These are phyloP conservation scores for Hipparchia sbordonii DNA, from an alignment of 2,888 invertebrate genomes.

Conservation along the genomic window DNA sequence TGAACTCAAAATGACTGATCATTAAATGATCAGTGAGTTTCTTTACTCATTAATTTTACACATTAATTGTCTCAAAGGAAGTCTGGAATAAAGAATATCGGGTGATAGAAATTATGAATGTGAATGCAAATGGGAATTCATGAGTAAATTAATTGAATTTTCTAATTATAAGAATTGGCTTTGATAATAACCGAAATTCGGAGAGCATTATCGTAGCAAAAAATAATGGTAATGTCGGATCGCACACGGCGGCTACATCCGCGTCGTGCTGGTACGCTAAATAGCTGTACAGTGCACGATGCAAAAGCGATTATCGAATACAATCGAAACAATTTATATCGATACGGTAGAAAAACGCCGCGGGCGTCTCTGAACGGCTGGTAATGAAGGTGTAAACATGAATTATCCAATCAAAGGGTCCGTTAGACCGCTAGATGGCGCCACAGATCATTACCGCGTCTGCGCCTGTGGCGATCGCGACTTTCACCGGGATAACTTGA, in stretches of 20 bases:
- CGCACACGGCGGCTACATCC: background rate
- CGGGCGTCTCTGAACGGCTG: constrained; percentile 37
- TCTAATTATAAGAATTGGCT: too few species aligned
- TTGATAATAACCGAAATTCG: too few species aligned
- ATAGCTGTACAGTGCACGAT: background rate
- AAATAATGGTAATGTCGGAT: too few species aligned
- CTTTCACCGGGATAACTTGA: constrained; percentile 35
- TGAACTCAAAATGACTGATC: too few species aligned
- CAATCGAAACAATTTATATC: constrained; percentile 26
- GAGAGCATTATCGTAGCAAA: too few species aligned
- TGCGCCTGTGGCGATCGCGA: constrained; percentile 50
- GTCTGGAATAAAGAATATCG: too few species aligned
- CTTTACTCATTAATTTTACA: too few species aligned
- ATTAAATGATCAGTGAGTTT: too few species aligned
- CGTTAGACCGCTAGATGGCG: constrained; percentile 70
- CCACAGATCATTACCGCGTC: constrained; percentile 65
- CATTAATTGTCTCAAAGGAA: too few species aligned
- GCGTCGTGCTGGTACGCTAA: background rate
- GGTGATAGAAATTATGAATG: too few species aligned
- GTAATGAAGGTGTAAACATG: constrained; percentile 68
- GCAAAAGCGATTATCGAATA: constrained; percentile 29
- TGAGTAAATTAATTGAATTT: too few species aligned
- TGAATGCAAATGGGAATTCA: too few species aligned
- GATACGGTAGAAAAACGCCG: constrained; percentile 36
- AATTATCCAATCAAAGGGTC: constrained; percentile 69